Evolutionary conservation across 2,113 vertebrate genomes (phyloP), one percentile per base, ranked within the genome.

Genomic region (Galeopterus variegatus): DNA sequence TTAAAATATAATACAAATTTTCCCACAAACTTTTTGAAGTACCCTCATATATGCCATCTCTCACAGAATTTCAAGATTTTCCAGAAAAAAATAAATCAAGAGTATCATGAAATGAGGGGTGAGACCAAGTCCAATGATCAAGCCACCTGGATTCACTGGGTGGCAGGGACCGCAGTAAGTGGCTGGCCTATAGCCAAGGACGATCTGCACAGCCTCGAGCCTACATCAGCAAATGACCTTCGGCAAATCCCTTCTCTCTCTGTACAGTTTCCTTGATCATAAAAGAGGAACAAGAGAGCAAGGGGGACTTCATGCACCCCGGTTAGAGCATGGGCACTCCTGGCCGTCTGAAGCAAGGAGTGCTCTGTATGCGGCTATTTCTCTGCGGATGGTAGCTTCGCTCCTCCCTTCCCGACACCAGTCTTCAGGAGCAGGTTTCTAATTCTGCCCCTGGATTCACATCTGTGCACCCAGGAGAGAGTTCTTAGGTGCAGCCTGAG

Each of bases 51-150:
- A 45, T 24, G 12, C 15, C 56, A 48, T 31, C 62, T 77, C 77
- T 85, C 26, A 9, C 23, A 90, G 60, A 88, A 72, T 36, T 93
- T 93, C 56, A 93, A 81, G 67, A 93, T 85, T 95, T 93, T 85
- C 77, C 31, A 75, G 64, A 4, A 18, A 52, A 52, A 87, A 72
- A 70, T 54, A 81, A 86, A 58, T 54, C 33, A 92, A 60, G 48
- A 84, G 19, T 72, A 89, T 73, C 36, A 81, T 58, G 18, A 77
- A 67, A 67, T 75, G 76, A 92, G 33, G 50, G 31, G 10, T 73
- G 19, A 88, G 62, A 77, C 64, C 31, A 28, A 33, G 11, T 48
- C 28, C 64, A 72, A 7, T 1, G 13, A 50, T 21, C 24, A 45
- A 33, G 76, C 21, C 33, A 28, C 45, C 52, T 33, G 28, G 67